Percentiles rank a stretch among this genome's conserved stretches.
phyloP scores from a whole-genome alignment of 2,113 vertebrate species.

The Semicossyphus pulcher region DNA sequence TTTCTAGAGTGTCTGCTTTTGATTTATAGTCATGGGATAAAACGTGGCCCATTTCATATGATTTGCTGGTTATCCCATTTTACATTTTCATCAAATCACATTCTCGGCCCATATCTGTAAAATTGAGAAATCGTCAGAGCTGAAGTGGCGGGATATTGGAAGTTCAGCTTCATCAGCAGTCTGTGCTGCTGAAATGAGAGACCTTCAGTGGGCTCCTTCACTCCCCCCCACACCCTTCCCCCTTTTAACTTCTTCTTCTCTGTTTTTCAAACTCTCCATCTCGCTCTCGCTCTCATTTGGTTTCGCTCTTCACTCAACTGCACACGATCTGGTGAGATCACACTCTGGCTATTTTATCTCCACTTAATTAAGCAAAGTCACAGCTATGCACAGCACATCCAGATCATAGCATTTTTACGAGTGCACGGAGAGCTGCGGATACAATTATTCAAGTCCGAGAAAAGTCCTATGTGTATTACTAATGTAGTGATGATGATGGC shows the following conservation, averaged over 20 bases:
- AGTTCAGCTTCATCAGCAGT: conserved; percentile 84
- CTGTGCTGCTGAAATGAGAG: conserved; percentile 79
- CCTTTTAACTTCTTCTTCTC: conserved; percentile 42
- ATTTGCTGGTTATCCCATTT: conserved; percentile 79
- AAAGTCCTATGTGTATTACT: conserved; percentile 11
- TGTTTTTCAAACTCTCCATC: conserved; percentile 61
- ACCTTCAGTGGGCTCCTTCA: conserved; percentile 67
- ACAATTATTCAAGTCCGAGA: conserved; percentile 19
- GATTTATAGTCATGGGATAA: conserved; percentile 78
- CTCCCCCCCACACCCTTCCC: conserved; percentile 3
- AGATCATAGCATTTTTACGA: conserved; percentile 41
- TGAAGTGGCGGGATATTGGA: conserved; percentile 80
- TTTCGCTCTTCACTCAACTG: conserved; percentile 52
- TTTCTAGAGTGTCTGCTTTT: conserved; percentile 71
- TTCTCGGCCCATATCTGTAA: conserved; percentile 82
- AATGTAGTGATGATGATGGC: conserved; percentile 21
- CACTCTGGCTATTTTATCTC: conserved; percentile 59
- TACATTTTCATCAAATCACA: conserved; percentile 81
- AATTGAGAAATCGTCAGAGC: conserved; percentile 82
- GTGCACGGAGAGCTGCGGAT: conserved; percentile 20
- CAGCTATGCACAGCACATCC: conserved; percentile 32
- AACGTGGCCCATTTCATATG: conserved; percentile 74
- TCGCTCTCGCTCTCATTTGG: conserved; percentile 47
- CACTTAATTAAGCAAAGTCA: conserved; percentile 62
- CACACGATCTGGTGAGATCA: conserved; percentile 56